These are phyloP conservation scores for Ornithoptera alexandrae DNA, from an alignment of 2,888 invertebrate species.

Conservation along the genomic window DNA sequence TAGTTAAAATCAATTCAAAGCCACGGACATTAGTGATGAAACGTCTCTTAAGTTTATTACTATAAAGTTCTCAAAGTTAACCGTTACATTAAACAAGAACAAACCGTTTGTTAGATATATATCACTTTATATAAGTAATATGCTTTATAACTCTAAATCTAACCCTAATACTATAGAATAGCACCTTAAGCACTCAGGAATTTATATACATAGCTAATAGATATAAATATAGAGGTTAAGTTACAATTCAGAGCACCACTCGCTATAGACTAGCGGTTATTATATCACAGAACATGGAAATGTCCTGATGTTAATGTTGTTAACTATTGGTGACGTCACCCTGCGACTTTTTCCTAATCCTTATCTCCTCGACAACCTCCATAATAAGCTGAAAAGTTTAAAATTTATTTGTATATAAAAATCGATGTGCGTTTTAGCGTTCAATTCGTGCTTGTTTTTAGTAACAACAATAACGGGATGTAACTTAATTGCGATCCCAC, in stretches of 20 bases:
- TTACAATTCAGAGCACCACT: slow-evolving; percentile 16
- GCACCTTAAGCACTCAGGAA: slow-evolving; percentile 23
- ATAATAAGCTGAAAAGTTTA: slow-evolving; percentile 76
- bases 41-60: background rate
- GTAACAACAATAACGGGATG: background rate
- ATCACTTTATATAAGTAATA: background rate
- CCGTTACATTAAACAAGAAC: background rate
- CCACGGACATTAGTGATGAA: background rate
- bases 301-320: slow-evolving; percentile 38
- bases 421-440: slow-evolving; percentile 1
- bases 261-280: slow-evolving; percentile 15
- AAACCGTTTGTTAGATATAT: background rate
- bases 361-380: slow-evolving; percentile 78
- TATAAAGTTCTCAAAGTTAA: background rate
- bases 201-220: slow-evolving; percentile 13
- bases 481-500: background rate
- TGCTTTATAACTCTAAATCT: slow-evolving; percentile 3
- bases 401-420: slow-evolving; percentile 44
- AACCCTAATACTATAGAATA: slow-evolving; percentile 29
- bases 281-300: slow-evolving; percentile 18
- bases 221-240: background rate
- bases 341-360: slow-evolving; percentile 75
- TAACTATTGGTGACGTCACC: slow-evolving; percentile 63
- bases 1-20: background rate
- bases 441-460: slow-evolving; percentile 25